phyloP scores from a whole-genome alignment of 2,888 invertebrate genomes.

The Volucella bombylans region DNA sequence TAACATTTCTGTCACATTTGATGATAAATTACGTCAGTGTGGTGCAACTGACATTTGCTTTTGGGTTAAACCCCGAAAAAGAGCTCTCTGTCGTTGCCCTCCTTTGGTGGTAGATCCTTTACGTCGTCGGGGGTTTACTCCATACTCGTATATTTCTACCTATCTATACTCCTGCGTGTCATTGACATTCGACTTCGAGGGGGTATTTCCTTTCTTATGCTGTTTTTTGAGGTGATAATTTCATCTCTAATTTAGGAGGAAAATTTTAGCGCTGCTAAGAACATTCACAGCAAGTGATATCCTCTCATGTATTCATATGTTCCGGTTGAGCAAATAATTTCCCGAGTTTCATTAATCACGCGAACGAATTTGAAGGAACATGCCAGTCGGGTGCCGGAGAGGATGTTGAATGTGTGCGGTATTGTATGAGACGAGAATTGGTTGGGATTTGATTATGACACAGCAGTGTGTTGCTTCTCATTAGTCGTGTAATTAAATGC shows the following conservation, averaged over 20 bases:
- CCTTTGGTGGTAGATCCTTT: constrained; percentile 1
- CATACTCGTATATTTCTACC: not conserved
- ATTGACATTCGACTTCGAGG: constrained; percentile 64
- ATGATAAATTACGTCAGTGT: constrained; percentile 70
- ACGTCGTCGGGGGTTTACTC: not conserved
- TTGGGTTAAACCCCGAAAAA: constrained; percentile 24
- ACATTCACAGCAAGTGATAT: constrained; percentile 40
- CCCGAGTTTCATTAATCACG: constrained; percentile 70
- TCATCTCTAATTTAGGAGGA: constrained; percentile 69
- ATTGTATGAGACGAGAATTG: constrained; percentile 40
- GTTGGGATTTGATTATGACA: constrained; percentile 58
- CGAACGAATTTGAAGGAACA: constrained; percentile 57
- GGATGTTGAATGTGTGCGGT: constrained; percentile 5
- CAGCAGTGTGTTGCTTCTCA: constrained; percentile 65
- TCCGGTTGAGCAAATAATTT: constrained; percentile 66
- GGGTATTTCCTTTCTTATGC: constrained; percentile 35
- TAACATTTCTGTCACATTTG: constrained; percentile 63
- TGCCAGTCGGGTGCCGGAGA: constrained; percentile 6
- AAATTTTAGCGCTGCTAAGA: constrained; percentile 52
- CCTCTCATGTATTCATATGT: constrained; percentile 67
- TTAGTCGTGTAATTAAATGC: constrained; percentile 66
- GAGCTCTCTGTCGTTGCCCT: constrained; percentile 11
- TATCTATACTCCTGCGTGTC: constrained; percentile 60
- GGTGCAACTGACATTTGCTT: constrained; percentile 67
- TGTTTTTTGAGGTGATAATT: constrained; percentile 56